Evolutionary conservation across 2,797 vertebrate genomes (phyloP).

Genomic region (Neomorphus geoffroyi): DNA sequence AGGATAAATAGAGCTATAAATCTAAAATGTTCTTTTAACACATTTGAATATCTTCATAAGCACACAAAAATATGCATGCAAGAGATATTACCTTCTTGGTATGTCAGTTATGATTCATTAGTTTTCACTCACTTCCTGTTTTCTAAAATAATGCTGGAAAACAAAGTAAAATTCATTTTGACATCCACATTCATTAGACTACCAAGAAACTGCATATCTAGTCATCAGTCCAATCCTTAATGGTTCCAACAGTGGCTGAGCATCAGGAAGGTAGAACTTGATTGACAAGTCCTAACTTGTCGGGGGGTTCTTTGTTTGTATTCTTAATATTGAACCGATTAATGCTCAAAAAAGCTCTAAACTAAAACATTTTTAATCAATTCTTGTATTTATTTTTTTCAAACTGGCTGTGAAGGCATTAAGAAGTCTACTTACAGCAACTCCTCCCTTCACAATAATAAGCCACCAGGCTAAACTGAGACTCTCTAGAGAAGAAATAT

Average conservation of each 20-base stretch:
- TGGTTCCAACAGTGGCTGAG: not conserved
- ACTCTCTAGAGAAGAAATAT: not conserved
- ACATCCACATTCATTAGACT: not conserved
- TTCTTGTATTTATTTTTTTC: not conserved
- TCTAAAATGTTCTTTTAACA: not conserved
- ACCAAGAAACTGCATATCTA: not conserved
- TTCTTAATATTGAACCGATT: not conserved
- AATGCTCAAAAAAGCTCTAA: not conserved
- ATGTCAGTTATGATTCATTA: not conserved
- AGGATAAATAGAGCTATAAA: not conserved
- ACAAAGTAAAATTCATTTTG: not conserved
- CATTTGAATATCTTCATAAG: not conserved
- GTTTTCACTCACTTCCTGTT: not conserved
- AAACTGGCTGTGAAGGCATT: not conserved
- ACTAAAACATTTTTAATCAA: not conserved
- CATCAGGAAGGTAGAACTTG: not conserved
- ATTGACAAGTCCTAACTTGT: not conserved
- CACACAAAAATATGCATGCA: not conserved
- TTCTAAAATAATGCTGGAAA: not conserved
- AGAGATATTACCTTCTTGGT: not conserved
- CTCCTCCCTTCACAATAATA: not conserved
- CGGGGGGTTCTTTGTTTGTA: not conserved
- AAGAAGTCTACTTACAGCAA: not conserved
- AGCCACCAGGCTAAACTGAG: not conserved
- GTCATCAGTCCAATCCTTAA: not conserved